Evolutionary conservation across 2,113 vertebrate genomes (phyloP), one percentile per base, ranked within the genome.

Genomic region (Apaloderma vittatum): DNA sequence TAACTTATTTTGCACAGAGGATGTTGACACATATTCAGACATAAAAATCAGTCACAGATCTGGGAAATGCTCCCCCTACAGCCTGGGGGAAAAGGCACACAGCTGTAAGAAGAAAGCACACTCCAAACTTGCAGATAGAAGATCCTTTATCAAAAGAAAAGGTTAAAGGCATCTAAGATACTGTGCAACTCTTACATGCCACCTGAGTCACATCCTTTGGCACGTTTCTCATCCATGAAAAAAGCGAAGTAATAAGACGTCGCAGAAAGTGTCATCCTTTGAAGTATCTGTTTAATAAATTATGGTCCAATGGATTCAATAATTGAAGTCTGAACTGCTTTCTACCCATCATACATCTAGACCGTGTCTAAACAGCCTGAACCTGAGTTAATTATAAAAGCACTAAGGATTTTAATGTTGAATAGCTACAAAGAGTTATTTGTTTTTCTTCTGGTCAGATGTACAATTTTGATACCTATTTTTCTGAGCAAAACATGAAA

Each of bases 341-440:
- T 46, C 85, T 61, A 36, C 27, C 46, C 82, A 40, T 61, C 46
- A 46, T 0, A 59, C 48, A 67, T 13, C 22, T 24, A 90, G 73
- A 6, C n/a, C 23, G 43, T n/a, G n/a, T 18, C 78, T 51, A 62
- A 77, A 66, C 4, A 93, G 55, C 19, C 65, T 20, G 49, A 70
- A n/a, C 51, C 24, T 3, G 8, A 75, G 51, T 59, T 85, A 74
- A 93, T 93, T 62, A 87, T 49, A 82, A 81, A 77, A 91, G 55
- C 84, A 62, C 4, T 22, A 36, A 78, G 37, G 32, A 57, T 19
- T 79, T 78, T 6, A 67, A 32, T 4, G 13, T 34, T 43, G 16
- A n/a, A 63, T 7, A 62, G 49, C 67, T 72, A 15, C 37, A 61
- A 48, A 79, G 27, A 68, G 18, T 86, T 90, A 63, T 29, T 71